Percentiles rank a stretch among this genome's conserved stretches.
Evolutionary conservation across 1,140 invertebrate species (phyloP).

Genomic region (Drosophila sulfurigaster): DNA sequence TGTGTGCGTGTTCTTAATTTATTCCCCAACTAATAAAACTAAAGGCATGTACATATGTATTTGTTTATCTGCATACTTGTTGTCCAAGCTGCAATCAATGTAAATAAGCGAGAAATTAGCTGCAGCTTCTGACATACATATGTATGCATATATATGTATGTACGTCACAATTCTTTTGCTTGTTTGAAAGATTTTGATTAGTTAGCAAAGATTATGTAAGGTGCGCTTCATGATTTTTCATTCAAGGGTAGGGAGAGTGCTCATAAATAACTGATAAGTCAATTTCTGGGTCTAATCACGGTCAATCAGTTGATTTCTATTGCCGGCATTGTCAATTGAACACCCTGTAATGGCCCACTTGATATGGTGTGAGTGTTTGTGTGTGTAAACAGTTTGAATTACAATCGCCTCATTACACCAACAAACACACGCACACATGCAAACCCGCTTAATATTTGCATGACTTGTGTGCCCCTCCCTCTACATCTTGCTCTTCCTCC

Average conservation of each 20-base stretch:
- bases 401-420: conserved; percentile 12
- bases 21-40: not conserved
- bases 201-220: conserved; percentile 12
- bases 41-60: not conserved
- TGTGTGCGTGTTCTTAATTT: not conserved
- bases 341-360: conserved; percentile 48
- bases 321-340: conserved; percentile 2
- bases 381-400: conserved; percentile 45
- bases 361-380: conserved; percentile 12
- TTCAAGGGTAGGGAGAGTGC: conserved; percentile 5
- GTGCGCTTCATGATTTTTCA: not conserved
- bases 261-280: conserved; percentile 44
- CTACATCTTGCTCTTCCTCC: conserved; percentile 1
- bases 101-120: not conserved
- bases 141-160: not conserved
- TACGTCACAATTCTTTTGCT: no score
- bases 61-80: not conserved
- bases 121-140: not conserved
- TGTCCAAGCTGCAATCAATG: not conserved
- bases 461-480: conserved; percentile 22
- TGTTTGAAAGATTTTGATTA: conserved; percentile 3
- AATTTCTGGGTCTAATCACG: conserved; percentile 45
- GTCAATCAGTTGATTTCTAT: conserved; percentile 45
- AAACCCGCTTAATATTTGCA: conserved; percentile 57
- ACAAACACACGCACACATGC: conserved; percentile 4